Conservation (phyloP, 2,113 vertebrate genomes). For the Mormyrus lacerda region DNA sequence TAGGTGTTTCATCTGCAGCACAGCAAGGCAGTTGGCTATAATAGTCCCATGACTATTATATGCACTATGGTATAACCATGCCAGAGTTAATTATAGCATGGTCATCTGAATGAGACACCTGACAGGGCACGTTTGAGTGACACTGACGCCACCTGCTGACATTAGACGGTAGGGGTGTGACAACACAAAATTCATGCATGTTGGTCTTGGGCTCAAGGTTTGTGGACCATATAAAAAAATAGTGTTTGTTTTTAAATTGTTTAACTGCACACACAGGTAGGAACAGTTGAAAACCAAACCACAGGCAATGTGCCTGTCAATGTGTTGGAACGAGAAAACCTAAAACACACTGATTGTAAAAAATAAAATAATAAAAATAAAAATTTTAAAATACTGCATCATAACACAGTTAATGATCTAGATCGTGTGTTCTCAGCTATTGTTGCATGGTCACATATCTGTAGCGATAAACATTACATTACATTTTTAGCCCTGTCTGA, state of each 20-base stretch:
- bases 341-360: neutral
- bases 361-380: neutral
- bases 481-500: neutral
- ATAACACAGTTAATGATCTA: neutral
- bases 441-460: neutral
- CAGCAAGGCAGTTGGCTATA: neutral
- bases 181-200: neutral
- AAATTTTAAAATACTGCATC: too few species aligned
- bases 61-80: neutral
- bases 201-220: neutral
- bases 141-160: neutral
- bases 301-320: neutral
- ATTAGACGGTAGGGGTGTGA: too few species aligned
- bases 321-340: neutral
- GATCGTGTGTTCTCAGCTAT: neutral
- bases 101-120: neutral
- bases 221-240: neutral
- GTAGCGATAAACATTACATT: neutral
- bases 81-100: neutral
- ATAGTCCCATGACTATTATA: neutral
- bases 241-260: neutral
- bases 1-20: neutral
- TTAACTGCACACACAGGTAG: neutral
- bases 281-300: neutral
- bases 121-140: neutral